Evolutionary conservation across 1,140 invertebrate genomes (phyloP).

Genomic region (Drosophila tani): DNA sequence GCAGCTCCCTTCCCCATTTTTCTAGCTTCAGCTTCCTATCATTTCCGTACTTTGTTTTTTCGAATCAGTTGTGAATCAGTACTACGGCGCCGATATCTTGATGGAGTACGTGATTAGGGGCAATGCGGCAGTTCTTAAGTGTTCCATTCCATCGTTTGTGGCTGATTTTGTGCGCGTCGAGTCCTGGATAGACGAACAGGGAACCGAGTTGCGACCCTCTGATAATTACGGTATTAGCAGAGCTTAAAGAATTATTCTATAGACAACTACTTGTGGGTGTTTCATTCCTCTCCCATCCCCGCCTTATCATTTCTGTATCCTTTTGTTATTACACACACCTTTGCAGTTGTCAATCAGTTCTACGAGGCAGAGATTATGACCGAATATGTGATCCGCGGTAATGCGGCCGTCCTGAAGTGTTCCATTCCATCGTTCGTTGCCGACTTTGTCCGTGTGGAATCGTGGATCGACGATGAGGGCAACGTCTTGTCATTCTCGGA

Average conservation of each 20-base stretch:
- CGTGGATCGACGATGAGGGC: conserved; percentile 90
- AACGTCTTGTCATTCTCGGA: conserved; percentile 87
- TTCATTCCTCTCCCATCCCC: conserved; percentile 13
- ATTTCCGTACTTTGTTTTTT: conserved; percentile 13
- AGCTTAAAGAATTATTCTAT: background rate
- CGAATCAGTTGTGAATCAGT: conserved; percentile 90
- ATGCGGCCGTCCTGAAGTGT: conserved; percentile 92
- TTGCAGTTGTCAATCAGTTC: conserved; percentile 92
- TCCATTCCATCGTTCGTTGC: conserved; percentile 92
- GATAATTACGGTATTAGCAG: conserved; percentile 85
- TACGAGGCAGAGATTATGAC: conserved; percentile 92
- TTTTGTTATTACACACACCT: conserved; percentile 16
- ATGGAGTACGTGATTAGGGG: conserved; percentile 89
- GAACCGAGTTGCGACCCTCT: conserved; percentile 85
- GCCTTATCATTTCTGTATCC: conserved; percentile 35
- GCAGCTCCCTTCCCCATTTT: conserved; percentile 5
- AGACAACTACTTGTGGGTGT: conserved; percentile 25
- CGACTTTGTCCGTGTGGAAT: conserved; percentile 92
- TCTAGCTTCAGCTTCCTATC: conserved; percentile 12
- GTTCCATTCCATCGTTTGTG: conserved; percentile 89
- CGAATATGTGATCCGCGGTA: conserved; percentile 92
- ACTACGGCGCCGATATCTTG: conserved; percentile 92
- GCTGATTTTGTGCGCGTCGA: conserved; percentile 90
- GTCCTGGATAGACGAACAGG: conserved; percentile 87
- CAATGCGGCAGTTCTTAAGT: conserved; percentile 89